Evolutionary conservation across 2,113 vertebrate genomes (phyloP).

Genomic region (Otus sunia): DNA sequence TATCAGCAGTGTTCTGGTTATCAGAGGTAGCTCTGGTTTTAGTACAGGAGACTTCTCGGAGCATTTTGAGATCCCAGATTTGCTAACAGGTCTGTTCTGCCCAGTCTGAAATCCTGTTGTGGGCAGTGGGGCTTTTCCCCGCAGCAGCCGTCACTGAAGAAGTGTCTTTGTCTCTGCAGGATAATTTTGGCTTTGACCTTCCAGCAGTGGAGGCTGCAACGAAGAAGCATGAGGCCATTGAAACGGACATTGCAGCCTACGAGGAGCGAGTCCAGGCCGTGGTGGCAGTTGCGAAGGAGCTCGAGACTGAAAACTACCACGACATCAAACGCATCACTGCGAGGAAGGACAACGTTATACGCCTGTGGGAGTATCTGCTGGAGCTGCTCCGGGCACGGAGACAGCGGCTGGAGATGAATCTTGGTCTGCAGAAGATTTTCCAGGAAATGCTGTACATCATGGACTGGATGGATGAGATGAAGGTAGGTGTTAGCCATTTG

Average conservation of each 20-base stretch:
- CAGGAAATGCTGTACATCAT: constrained; percentile 98
- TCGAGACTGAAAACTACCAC: constrained; percentile 90
- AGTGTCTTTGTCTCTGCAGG: constrained; percentile 69
- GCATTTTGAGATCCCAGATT: not conserved
- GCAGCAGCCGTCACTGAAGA: not conserved
- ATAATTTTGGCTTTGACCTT: constrained; percentile 98
- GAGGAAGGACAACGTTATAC: constrained; percentile 91
- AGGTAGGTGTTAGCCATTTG: constrained; percentile 72
- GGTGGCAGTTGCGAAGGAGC: constrained; percentile 87
- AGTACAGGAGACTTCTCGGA: not conserved
- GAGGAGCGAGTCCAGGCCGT: constrained; percentile 95
- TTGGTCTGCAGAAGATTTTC: constrained; percentile 94
- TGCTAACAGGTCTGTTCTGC: not conserved
- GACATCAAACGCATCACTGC: constrained; percentile 92
- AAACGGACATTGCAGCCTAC: constrained; percentile 93
- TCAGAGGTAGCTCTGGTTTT: not conserved
- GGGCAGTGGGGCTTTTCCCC: not conserved
- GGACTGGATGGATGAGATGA: constrained; percentile 99
- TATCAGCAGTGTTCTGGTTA: not conserved
- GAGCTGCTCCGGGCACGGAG: constrained; percentile 90
- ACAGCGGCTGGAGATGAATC: constrained; percentile 91
- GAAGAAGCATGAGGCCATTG: constrained; percentile 96
- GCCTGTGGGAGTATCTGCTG: constrained; percentile 95
- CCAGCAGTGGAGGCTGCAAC: constrained; percentile 96
- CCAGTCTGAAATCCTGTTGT: not conserved